phyloP scores from a whole-genome alignment of 2,113 vertebrate species.

The Aramus guarauna region DNA sequence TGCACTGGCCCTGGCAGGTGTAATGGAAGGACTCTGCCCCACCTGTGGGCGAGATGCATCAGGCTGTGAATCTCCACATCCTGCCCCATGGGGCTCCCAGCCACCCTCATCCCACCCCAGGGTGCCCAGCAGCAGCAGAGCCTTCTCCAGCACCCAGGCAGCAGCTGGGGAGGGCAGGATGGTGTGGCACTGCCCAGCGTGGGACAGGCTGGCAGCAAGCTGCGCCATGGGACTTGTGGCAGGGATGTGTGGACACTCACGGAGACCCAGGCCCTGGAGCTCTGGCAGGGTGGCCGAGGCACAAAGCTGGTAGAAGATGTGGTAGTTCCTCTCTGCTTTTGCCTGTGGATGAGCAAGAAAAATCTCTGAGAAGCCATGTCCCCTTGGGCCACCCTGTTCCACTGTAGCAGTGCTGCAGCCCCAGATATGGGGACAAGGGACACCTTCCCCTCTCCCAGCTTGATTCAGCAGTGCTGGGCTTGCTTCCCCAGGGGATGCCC shows the following conservation, averaged over 20 bases:
- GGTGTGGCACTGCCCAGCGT: neutral
- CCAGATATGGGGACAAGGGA: neutral
- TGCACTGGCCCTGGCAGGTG: slow-evolving; percentile 72
- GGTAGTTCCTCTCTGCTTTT: neutral
- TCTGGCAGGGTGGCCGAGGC: neutral
- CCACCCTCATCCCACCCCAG: neutral
- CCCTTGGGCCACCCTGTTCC: neutral
- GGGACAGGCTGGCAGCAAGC: neutral
- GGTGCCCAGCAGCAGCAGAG: neutral
- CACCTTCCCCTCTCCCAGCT: neutral
- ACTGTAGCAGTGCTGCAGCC: neutral
- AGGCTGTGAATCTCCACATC: neutral
- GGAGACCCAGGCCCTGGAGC: slow-evolving; percentile 72
- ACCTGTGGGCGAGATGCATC: neutral
- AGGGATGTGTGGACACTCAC: slow-evolving; percentile 31
- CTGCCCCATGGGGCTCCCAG: neutral
- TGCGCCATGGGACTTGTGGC: rapidly evolving
- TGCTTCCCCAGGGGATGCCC: no score
- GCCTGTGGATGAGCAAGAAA: slow-evolving; percentile 38
- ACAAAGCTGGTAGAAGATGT: slow-evolving; percentile 33
- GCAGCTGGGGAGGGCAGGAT: neutral
- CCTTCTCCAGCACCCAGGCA: neutral
- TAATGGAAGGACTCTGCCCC: slow-evolving; percentile 74
- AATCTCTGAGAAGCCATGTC: neutral
- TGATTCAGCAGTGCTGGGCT: rapidly evolving